Base-by-base conservation (phyloP, 2,888 invertebrate genomes). In the Odontothrips loti region DNA sequence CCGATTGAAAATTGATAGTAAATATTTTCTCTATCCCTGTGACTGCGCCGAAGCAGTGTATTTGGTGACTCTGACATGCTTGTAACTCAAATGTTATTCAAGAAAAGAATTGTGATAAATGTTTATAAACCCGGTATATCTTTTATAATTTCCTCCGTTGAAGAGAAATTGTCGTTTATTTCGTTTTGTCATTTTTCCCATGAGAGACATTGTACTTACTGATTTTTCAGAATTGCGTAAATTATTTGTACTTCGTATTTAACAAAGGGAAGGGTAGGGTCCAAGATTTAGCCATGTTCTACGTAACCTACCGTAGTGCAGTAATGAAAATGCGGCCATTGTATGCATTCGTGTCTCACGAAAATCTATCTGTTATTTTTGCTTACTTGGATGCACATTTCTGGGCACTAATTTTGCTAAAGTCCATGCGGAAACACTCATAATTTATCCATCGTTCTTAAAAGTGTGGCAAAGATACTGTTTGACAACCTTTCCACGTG, bases 191-290 rank as follows among this genome's bases (percentile, higher is more conserved):
- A 43, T 43, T 43, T 4, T 4, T 58, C 20, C 17, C 58, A 20
- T 58, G 20, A 58, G 20, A 58, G 58, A 58, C 58, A 20, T 58
- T 17, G 20, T 20, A 20, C 17, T 17, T 58, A 20, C 58, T 68
- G 23, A 23, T 68, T 4, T 20, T 27, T 27, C 68, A 75, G 23
- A n/a, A 27, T 23, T 27, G 1, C 23, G 4, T 27, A 75, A 75
- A 27, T 12, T 75, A 75, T 75, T 27, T 75, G 23, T 75, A 75
- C 27, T 75, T 75, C 17, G 51, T 51, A 23, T 68, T 68, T 23
- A 68, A 75, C 68, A 75, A 75, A 75, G 68, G 68, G 68, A 75
- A 75, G 68, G 68, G 68, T 75, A 75, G 68, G 68, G 68, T 75
- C 68, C 68, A 75, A 75, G 68, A 23, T 75, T 11, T 75, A 75